Evolutionary conservation across 2,797 vertebrate genomes (phyloP).

Genomic region (Poecilia velifera): DNA sequence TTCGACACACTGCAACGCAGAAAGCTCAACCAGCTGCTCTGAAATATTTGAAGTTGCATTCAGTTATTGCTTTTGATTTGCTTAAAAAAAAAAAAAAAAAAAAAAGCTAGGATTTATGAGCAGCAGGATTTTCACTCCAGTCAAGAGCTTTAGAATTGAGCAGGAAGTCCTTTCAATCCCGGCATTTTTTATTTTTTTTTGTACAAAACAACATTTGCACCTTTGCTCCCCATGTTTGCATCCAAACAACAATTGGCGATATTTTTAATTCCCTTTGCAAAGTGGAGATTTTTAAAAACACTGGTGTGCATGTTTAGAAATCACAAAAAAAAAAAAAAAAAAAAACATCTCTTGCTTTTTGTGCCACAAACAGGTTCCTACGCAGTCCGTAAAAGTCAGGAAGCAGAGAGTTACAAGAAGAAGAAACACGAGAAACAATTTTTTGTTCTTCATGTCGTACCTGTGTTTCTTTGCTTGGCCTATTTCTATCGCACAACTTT

Average conservation of each 20-base stretch:
- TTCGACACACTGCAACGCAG: slow-evolving; percentile 15
- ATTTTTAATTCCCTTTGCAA: neutral
- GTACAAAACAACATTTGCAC: neutral
- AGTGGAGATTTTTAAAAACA: neutral
- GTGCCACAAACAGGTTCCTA: neutral
- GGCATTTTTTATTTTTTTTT: neutral
- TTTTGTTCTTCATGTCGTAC: neutral
- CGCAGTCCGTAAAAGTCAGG: neutral
- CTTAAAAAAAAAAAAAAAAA: neutral
- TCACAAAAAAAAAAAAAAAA: neutral
- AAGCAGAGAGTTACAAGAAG: neutral
- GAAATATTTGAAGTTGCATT: neutral
- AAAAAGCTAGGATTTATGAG: neutral
- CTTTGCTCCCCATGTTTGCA: neutral
- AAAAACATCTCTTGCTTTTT: neutral
- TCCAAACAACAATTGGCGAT: neutral
- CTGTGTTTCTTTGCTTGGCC: neutral
- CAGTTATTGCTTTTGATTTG: neutral
- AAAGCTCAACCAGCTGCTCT: neutral
- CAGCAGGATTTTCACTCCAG: neutral
- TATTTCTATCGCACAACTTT: neutral
- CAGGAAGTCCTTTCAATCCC: neutral
- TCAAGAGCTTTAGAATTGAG: neutral
- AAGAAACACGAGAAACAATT: too few relatives aligned
- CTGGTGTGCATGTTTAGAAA: neutral